These are phyloP conservation scores for Bombus sibiricus DNA, from an alignment of 1,140 invertebrate species.

Conservation along the genomic window DNA sequence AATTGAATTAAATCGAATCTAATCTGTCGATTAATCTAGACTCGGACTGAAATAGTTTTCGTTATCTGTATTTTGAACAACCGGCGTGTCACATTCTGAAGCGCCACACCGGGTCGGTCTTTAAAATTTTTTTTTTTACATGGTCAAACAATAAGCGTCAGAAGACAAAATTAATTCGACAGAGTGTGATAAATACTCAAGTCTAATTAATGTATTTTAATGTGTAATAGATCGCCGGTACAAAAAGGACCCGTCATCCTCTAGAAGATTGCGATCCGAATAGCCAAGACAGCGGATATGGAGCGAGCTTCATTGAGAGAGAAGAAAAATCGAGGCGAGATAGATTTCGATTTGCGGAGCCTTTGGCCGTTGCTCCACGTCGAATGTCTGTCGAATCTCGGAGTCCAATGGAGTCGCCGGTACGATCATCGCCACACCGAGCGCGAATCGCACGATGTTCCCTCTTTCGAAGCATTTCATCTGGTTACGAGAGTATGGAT, in stretches of 20 bases:
- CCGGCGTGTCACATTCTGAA: neutral
- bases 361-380: conserved; percentile 81
- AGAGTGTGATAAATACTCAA: neutral
- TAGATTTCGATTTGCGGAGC: conserved; percentile 82
- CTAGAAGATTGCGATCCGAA: conserved; percentile 82
- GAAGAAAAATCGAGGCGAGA: conserved; percentile 54
- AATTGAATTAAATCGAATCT: neutral
- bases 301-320: conserved; percentile 60
- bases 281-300: conserved; percentile 85
- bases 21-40: neutral
- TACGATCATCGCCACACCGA: conserved; percentile 58
- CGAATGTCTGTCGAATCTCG: conserved; percentile 73
- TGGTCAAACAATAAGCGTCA: neutral
- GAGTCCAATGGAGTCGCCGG: conserved; percentile 77
- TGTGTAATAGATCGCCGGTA: conserved; percentile 6
- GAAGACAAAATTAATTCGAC: neutral
- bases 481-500: conserved; percentile 85
- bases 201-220: neutral
- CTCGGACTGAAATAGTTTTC: neutral
- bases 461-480: conserved; percentile 83
- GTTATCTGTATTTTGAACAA: neutral
- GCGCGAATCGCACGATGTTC: conserved; percentile 46
- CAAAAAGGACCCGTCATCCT: conserved; percentile 70
- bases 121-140: neutral
- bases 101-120: neutral